phyloP scores from a whole-genome alignment of 2,797 vertebrate genomes.

The Tenualosa ilisha region DNA sequence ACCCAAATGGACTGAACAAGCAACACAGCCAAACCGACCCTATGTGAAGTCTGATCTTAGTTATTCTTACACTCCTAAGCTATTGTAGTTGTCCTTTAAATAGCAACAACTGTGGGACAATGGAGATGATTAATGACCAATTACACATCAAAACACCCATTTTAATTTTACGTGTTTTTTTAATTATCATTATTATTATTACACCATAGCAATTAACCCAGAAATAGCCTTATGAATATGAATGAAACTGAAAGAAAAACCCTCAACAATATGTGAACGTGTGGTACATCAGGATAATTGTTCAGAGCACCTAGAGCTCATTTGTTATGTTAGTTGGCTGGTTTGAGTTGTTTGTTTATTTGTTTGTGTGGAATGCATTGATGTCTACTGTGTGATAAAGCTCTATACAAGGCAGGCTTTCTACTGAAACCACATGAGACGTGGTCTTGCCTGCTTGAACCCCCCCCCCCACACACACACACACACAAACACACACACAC shows the following conservation, averaged over 20 bases:
- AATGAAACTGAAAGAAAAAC: background rate
- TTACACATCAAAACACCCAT: background rate
- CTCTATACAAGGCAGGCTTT: background rate
- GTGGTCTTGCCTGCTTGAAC: background rate
- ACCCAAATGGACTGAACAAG: background rate
- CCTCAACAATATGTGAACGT: background rate
- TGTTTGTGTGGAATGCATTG: background rate
- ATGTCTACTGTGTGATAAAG: background rate
- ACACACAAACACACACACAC: too few relatives aligned
- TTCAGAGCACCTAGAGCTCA: background rate
- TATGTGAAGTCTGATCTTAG: background rate
- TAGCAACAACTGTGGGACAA: conserved; percentile 1
- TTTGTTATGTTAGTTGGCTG: background rate
- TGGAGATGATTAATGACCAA: background rate
- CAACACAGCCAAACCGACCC: background rate
- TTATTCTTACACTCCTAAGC: background rate
- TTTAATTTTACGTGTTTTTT: background rate
- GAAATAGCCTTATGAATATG: background rate
- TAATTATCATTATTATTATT: too few relatives aligned
- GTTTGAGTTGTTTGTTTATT: background rate
- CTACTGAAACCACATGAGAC: background rate
- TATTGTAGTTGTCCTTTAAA: background rate
- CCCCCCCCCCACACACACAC: too few relatives aligned
- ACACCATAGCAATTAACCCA: background rate
- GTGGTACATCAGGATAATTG: background rate